Percentiles rank a stretch among this genome's conserved stretches.
These are phyloP conservation scores for Deroplatys truncata DNA, from an alignment of 2,888 invertebrate species.

Conservation along the genomic window DNA sequence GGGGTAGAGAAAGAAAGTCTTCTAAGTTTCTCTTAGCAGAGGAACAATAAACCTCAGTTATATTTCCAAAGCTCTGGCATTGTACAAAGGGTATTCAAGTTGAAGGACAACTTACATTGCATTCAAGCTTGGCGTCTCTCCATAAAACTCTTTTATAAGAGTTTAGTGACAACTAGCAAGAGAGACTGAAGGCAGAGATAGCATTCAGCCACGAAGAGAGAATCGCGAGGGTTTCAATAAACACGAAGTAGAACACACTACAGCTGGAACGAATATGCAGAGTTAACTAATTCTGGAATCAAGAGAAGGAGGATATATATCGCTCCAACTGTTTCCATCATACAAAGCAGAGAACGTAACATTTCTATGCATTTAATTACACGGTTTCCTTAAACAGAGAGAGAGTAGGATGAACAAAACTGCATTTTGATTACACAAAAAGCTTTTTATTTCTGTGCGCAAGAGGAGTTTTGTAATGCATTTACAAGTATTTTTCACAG, in stretches of 20 bases:
- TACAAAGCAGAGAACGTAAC: too few species aligned
- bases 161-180: background rate
- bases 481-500: too few species aligned
- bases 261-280: too few species aligned
- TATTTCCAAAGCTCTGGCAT: background rate
- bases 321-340: too few species aligned
- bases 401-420: too few species aligned
- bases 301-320: background rate
- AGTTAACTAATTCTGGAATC: background rate
- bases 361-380: too few species aligned
- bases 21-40: background rate
- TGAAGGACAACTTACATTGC: background rate
- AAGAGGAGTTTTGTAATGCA: too few species aligned
- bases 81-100: background rate
- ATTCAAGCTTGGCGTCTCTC: background rate
- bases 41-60: background rate
- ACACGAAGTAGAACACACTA: background rate
- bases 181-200: background rate
- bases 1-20: background rate
- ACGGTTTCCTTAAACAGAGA: too few species aligned
- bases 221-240: background rate
- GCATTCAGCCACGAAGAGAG: background rate
- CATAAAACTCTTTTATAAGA: background rate
- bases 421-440: too few species aligned
- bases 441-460: too few species aligned